Percentiles rank a stretch among this genome's conserved stretches.
Conservation (phyloP, 2,113 vertebrate species). For the Promerops cafer region DNA sequence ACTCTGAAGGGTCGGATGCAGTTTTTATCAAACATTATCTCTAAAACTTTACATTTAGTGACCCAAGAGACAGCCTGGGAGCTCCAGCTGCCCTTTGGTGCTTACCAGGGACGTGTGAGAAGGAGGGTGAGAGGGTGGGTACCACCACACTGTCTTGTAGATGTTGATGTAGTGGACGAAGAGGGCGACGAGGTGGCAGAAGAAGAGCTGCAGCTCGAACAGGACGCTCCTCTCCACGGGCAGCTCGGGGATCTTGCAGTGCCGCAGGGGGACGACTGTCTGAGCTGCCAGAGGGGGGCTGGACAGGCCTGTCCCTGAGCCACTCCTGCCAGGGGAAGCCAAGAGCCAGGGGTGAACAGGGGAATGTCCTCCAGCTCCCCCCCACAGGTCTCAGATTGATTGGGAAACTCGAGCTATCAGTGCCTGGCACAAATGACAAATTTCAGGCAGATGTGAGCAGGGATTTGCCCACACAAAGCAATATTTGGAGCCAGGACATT, state of each 20-base stretch:
- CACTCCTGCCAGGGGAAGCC: slow-evolving; percentile 75
- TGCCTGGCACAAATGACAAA: background rate
- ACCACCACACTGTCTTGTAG: slow-evolving; percentile 99
- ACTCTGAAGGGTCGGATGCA: accelerated
- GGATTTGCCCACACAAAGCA: background rate
- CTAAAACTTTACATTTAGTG: accelerated
- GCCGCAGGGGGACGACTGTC: slow-evolving; percentile 90
- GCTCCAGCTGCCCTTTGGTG: background rate
- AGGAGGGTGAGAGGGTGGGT: slow-evolving; percentile 90
- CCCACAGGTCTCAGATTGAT: accelerated
- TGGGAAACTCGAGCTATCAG: accelerated
- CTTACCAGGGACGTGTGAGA: slow-evolving; percentile 95
- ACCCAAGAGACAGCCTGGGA: background rate
- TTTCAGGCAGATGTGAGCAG: background rate
- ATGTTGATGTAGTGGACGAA: slow-evolving; percentile 99
- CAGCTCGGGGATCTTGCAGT: slow-evolving; percentile 95
- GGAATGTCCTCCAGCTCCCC: background rate
- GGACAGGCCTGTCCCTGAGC: slow-evolving; percentile 88
- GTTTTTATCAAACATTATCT: accelerated
- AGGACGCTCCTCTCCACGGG: slow-evolving; percentile 87
- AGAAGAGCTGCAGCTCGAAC: slow-evolving; percentile 95
- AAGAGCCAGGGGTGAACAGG: background rate
- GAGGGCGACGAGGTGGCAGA: slow-evolving; percentile 93
- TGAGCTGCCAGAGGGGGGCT: slow-evolving; percentile 93
- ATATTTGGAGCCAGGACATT: background rate